Evolutionary conservation across 2,113 vertebrate genomes (phyloP).

Genomic region (Anser brachyrhynchus): DNA sequence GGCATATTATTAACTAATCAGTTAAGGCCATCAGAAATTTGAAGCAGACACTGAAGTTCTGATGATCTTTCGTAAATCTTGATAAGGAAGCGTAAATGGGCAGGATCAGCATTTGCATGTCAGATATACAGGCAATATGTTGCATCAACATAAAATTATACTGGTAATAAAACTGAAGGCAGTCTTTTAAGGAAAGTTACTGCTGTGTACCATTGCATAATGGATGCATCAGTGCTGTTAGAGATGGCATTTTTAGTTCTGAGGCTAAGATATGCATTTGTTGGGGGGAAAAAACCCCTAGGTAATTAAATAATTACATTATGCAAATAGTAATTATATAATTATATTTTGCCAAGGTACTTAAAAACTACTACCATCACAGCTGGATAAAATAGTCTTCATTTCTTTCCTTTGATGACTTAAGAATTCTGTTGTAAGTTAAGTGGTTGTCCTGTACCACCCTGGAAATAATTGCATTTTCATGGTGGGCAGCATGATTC

Average conservation of each 20-base stretch:
- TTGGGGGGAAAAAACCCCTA: not conserved
- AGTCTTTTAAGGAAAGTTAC: not conserved
- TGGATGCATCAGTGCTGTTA: not conserved
- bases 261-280: not conserved
- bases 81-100: not conserved
- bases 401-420: not conserved
- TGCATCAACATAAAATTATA: not conserved
- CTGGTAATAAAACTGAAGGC: not conserved
- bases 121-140: not conserved
- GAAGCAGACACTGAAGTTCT: not conserved
- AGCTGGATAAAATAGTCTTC: not conserved
- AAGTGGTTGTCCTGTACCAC: not conserved
- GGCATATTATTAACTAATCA: not conserved
- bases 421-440: not conserved
- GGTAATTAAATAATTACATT: not conserved
- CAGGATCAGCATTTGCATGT: not conserved
- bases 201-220: not conserved
- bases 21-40: not conserved
- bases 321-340: not conserved
- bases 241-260: not conserved
- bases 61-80: not conserved
- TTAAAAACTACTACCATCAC: not conserved
- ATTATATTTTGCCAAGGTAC: not conserved
- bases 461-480: not conserved
- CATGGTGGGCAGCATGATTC: not conserved